Evolutionary conservation across 2,888 invertebrate genomes (phyloP).

Genomic region (Drosophila testacea): DNA sequence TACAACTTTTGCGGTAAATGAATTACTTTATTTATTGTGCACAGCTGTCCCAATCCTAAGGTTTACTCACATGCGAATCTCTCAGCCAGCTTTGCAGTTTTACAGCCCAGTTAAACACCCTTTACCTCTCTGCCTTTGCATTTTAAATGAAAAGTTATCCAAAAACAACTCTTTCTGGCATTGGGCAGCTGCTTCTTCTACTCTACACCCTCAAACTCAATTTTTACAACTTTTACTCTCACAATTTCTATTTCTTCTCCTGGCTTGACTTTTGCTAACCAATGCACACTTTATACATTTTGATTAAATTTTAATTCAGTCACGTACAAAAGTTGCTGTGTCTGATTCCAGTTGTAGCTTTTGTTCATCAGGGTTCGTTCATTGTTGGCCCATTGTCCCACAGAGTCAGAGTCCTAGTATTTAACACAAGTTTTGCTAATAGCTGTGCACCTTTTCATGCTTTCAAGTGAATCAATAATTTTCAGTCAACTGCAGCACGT

Average conservation of each 20-base stretch:
- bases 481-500: constrained; percentile 21
- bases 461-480: constrained; percentile 49
- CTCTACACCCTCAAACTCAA: background rate
- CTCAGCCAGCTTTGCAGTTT: constrained; percentile 44
- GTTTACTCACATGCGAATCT: constrained; percentile 1
- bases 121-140: constrained; percentile 50
- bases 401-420: constrained; percentile 49
- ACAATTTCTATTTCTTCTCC: background rate
- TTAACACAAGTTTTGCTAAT: constrained; percentile 76
- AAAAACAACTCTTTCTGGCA: constrained; percentile 1
- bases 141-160: constrained; percentile 49
- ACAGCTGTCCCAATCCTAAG: constrained; percentile 54
- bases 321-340: constrained; percentile 69
- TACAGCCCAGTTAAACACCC: background rate
- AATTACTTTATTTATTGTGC: constrained; percentile 80
- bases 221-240: background rate
- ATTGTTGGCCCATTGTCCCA: constrained; percentile 15
- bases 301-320: constrained; percentile 82
- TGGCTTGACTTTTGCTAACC: constrained; percentile 7
- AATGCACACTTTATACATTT: constrained; percentile 74
- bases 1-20: constrained; percentile 77
- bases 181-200: background rate
- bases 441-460: constrained; percentile 33
- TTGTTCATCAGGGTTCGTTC: constrained; percentile 47
- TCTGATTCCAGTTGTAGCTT: constrained; percentile 39